A percentile compares a stretch with the other conserved stretches of the same genome.
Evolutionary conservation across 2,797 vertebrate species (phyloP).

Genomic region (Sylvilagus floridanus): DNA sequence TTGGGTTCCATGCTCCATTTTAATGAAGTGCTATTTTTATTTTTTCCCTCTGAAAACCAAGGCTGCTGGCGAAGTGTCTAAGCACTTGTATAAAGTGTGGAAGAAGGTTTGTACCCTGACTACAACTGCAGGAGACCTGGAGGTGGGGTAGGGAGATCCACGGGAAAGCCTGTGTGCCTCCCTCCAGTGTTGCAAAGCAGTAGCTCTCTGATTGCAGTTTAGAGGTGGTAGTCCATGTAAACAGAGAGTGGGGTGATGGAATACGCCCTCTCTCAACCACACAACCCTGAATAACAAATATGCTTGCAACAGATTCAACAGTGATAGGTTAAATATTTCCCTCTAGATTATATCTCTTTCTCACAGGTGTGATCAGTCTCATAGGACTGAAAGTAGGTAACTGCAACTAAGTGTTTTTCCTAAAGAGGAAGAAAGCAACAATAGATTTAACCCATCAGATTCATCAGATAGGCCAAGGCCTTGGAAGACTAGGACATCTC

Average conservation of each 20-base stretch:
- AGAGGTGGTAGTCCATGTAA: not conserved
- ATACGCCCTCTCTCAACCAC: not conserved
- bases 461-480: not conserved
- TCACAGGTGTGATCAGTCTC: not conserved
- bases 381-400: not conserved
- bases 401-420: not conserved
- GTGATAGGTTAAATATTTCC: not conserved
- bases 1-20: constrained; percentile 59
- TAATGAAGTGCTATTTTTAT: constrained; percentile 78
- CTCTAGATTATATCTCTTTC: constrained; percentile 33
- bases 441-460: not conserved
- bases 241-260: not conserved
- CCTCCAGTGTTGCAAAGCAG: not conserved
- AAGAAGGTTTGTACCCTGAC: constrained; percentile 96
- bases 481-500: not conserved
- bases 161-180: not conserved
- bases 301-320: not conserved
- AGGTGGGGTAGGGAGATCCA: not conserved
- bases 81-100: constrained; percentile 97
- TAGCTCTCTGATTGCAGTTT: not conserved
- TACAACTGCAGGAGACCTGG: constrained; percentile 31
- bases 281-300: not conserved
- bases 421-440: not conserved
- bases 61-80: constrained; percentile 92
- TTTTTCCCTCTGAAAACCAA: constrained; percentile 90